A percentile compares a stretch with the other conserved stretches of the same genome.
These are phyloP conservation scores for Cantharis rufa DNA, from an alignment of 2,888 invertebrate genomes.

Conservation along the genomic window DNA sequence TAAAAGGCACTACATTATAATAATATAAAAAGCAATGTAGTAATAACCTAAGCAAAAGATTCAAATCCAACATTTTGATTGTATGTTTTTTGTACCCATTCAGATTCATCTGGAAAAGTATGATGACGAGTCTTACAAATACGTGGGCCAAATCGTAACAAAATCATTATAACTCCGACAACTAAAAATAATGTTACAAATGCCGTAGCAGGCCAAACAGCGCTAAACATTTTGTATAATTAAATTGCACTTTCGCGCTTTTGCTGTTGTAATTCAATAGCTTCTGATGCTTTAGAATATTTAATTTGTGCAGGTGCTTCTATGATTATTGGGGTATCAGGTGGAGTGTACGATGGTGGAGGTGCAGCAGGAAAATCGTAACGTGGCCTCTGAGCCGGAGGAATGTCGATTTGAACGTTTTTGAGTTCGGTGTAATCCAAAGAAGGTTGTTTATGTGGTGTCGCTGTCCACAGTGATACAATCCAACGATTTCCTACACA, in stretches of 20 bases:
- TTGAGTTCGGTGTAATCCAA: slow-evolving; percentile 78
- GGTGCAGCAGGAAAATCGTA: slow-evolving; percentile 52
- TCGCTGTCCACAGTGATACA: slow-evolving; percentile 80
- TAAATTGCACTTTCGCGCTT: slow-evolving; percentile 84
- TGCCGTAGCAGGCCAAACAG: slow-evolving; percentile 79
- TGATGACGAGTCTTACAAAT: slow-evolving; percentile 73
- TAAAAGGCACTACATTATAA: neutral
- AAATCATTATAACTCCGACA: slow-evolving; percentile 70
- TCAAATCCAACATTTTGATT: slow-evolving; percentile 53
- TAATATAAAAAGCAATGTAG: neutral
- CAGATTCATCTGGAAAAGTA: slow-evolving; percentile 66
- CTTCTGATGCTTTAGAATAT: slow-evolving; percentile 33
- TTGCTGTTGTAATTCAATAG: slow-evolving; percentile 62
- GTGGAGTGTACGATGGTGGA: slow-evolving; percentile 15
- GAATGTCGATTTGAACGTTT: slow-evolving; percentile 52
- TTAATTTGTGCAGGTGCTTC: slow-evolving; percentile 6
- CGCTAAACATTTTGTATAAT: slow-evolving; percentile 59
- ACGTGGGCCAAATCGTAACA: slow-evolving; percentile 75
- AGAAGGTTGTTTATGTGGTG: slow-evolving; percentile 82
- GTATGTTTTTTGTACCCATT: slow-evolving; percentile 71
- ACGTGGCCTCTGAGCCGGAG: slow-evolving; percentile 42
- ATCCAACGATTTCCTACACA: slow-evolving; percentile 79
- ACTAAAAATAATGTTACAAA: slow-evolving; percentile 74
- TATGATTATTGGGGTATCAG: neutral
- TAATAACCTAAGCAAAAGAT: slow-evolving; percentile 2